Evolutionary conservation across 2,888 invertebrate species (phyloP).

Genomic region (Himalopsyche anomala): DNA sequence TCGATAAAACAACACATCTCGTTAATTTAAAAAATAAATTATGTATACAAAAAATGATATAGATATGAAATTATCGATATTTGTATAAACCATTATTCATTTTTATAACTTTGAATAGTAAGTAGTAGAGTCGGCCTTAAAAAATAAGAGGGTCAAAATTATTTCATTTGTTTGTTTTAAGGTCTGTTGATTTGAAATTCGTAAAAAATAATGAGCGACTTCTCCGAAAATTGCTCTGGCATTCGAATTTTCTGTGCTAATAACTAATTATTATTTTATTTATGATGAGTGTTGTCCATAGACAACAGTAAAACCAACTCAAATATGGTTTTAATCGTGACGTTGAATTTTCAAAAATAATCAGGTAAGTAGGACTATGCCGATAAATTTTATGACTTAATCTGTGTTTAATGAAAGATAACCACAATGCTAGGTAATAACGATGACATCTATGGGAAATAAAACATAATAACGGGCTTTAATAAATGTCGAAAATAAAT

Average conservation of each 20-base stretch:
- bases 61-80: too few relatives aligned
- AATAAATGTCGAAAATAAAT: too few relatives aligned
- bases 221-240: slow-evolving; percentile 6
- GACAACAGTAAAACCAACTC: neutral
- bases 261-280: neutral
- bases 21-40: too few relatives aligned
- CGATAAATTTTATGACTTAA: neutral
- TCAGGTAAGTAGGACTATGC: neutral
- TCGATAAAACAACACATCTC: too few relatives aligned
- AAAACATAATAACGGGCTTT: too few relatives aligned
- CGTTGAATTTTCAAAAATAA: neutral
- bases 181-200: neutral
- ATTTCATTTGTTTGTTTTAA: slow-evolving; percentile 37
- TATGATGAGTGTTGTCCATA: neutral
- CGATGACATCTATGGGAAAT: too few relatives aligned
- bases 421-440: too few relatives aligned
- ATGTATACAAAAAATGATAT: too few relatives aligned
- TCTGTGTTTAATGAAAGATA: too few relatives aligned
- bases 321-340: neutral
- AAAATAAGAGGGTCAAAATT: neutral
- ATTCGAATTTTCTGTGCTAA: slow-evolving; percentile 7
- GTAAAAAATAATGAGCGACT: slow-evolving; percentile 8
- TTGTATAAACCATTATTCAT: too few relatives aligned
- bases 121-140: neutral
- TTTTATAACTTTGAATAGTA: neutral